Percentiles rank a stretch among this genome's conserved stretches.
Evolutionary conservation across 2,888 invertebrate genomes (phyloP).

Genomic region (Anthophora plumipes): DNA sequence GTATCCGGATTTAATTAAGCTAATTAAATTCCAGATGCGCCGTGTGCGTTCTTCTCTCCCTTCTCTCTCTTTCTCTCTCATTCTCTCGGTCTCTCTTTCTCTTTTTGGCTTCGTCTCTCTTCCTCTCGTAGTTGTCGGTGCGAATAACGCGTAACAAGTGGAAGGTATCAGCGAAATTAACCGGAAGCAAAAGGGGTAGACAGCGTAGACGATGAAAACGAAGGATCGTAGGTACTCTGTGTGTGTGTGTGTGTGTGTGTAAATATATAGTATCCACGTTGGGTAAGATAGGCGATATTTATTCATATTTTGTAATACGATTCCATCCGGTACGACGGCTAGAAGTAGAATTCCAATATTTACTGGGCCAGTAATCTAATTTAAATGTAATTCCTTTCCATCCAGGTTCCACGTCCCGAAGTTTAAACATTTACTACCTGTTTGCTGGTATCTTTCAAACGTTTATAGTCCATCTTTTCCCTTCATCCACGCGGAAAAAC

Average conservation of each 20-base stretch:
- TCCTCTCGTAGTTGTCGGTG: not conserved
- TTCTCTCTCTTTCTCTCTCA: too few relatives aligned
- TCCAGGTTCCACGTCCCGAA: not conserved
- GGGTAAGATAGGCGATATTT: conserved; percentile 25
- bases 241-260: too few relatives aligned
- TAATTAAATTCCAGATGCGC: conserved; percentile 67
- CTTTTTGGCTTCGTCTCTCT: too few relatives aligned
- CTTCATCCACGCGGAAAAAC: conserved; percentile 21
- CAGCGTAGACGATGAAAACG: not conserved
- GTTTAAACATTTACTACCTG: conserved; percentile 41
- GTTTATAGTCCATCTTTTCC: not conserved
- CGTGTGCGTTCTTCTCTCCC: conserved; percentile 29
- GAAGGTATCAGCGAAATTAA: conserved; percentile 41
- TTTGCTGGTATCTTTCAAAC: not conserved
- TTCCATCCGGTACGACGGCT: not conserved
- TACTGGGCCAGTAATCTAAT: conserved; percentile 45
- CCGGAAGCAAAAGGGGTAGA: conserved; percentile 16
- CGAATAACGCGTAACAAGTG: conserved; percentile 45
- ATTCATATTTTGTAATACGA: conserved; percentile 44
- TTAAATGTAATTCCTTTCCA: conserved; percentile 47
- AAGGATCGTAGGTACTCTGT: not conserved
- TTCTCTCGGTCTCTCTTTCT: too few relatives aligned
- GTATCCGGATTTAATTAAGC: conserved; percentile 68
- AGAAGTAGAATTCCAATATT: conserved; percentile 42
- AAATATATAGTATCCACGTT: not conserved